These are phyloP conservation scores for Andrena dorsata DNA, from an alignment of 2,888 invertebrate species.

Conservation along the genomic window DNA sequence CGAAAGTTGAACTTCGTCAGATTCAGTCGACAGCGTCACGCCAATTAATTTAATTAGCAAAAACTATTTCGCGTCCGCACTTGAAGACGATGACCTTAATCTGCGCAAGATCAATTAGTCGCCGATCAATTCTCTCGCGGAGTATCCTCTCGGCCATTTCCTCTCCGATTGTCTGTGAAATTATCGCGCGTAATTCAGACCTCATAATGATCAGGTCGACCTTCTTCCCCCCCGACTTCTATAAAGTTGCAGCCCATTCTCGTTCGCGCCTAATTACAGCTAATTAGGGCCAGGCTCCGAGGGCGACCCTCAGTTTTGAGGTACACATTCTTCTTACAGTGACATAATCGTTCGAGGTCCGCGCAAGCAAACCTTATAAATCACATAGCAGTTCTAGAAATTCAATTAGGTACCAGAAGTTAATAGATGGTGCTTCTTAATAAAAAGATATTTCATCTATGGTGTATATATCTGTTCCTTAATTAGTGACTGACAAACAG, in stretches of 20 bases:
- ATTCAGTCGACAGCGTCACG: constrained; percentile 27
- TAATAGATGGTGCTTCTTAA: too few relatives aligned
- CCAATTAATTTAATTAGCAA: constrained; percentile 63
- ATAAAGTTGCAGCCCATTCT: constrained; percentile 64
- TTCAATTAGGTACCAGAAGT: too few relatives aligned
- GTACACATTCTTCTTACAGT: constrained; percentile 24
- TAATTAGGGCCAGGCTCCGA: constrained; percentile 66
- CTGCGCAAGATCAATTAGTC: constrained; percentile 70
- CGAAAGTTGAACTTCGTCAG: constrained; percentile 21
- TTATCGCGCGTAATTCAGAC: constrained; percentile 76
- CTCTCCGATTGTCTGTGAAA: constrained; percentile 77
- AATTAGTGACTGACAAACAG: too few relatives aligned
- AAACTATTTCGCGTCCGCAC: constrained; percentile 48
- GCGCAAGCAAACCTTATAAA: neutral
- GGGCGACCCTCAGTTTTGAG: constrained; percentile 26
- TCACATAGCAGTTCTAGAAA: too few relatives aligned
- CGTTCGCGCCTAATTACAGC: constrained; percentile 64
- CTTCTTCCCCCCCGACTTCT: constrained; percentile 67
- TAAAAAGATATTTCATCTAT: too few relatives aligned
- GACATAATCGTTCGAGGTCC: neutral
- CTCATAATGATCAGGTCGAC: constrained; percentile 69
- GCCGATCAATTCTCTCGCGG: constrained; percentile 65
- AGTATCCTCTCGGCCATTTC: constrained; percentile 69
- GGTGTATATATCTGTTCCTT: too few relatives aligned
- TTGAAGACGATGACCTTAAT: constrained; percentile 68